Percentiles rank a stretch among this genome's conserved stretches.
Evolutionary conservation across 2,797 vertebrate genomes (phyloP).

Genomic region (Erpetoichthys calabaricus): DNA sequence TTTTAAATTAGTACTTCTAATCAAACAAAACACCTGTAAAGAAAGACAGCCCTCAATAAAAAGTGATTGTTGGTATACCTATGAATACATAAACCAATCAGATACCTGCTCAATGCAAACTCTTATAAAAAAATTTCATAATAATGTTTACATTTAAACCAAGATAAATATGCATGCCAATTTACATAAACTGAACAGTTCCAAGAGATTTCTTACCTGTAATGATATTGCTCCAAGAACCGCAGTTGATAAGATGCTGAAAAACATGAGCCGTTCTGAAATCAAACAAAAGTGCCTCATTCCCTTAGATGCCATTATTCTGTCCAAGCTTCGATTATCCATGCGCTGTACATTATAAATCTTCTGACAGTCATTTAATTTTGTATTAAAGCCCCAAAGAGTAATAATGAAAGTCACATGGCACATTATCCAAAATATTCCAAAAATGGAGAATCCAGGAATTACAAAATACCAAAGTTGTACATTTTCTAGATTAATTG

Average conservation of each 20-base stretch:
- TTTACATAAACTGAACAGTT: too few species aligned
- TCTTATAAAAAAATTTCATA: too few species aligned
- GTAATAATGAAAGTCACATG: constrained; percentile 87
- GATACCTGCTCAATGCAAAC: too few species aligned
- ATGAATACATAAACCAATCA: too few species aligned
- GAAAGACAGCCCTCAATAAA: too few species aligned
- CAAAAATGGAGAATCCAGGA: constrained; percentile 88
- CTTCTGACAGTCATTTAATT: constrained; percentile 85
- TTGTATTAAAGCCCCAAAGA: constrained; percentile 93
- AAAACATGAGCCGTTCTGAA: constrained; percentile 86
- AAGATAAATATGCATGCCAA: not conserved
- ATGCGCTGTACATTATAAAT: constrained; percentile 62
- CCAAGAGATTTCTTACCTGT: constrained; percentile 64
- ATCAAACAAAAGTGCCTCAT: constrained; percentile 97
- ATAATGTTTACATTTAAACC: not conserved
- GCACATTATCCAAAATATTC: constrained; percentile 87
- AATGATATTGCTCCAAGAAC: constrained; percentile 83
- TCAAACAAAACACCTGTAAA: too few species aligned
- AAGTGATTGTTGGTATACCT: too few species aligned
- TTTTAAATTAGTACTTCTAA: too few species aligned
- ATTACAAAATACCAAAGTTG: constrained; percentile 92
- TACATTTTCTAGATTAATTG: constrained; percentile 66
- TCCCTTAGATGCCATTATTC: constrained; percentile 92
- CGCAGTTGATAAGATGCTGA: constrained; percentile 73
- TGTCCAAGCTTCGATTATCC: constrained; percentile 69